A percentile compares a stretch with the other conserved stretches of the same genome.
Conservation (phyloP, 2,113 vertebrate genomes). For the Calypte anna region DNA sequence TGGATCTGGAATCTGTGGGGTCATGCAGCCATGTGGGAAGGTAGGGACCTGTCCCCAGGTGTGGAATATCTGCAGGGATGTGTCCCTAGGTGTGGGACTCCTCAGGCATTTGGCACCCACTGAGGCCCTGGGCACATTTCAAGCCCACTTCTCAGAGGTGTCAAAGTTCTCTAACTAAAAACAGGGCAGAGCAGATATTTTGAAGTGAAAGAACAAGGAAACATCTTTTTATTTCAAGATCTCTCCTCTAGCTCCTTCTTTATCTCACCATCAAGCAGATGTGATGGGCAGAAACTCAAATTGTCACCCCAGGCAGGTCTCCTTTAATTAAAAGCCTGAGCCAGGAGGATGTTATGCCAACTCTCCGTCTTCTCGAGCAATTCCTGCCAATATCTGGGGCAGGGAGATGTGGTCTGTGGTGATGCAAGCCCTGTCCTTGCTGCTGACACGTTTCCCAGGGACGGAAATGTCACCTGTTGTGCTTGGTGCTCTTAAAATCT, state of each 20-base stretch:
- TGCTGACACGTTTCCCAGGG: background rate
- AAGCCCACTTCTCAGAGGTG: background rate
- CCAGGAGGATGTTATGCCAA: background rate
- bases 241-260: background rate
- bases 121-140: background rate
- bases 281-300: background rate
- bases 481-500: background rate
- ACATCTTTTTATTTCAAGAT: background rate
- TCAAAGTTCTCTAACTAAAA: background rate
- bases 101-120: background rate
- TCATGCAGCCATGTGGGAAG: background rate
- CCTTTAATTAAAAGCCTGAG: background rate
- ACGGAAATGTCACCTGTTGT: background rate
- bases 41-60: background rate
- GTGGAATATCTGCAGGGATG: background rate
- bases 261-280: background rate
- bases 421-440: background rate
- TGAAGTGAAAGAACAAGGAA: background rate
- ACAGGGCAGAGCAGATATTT: background rate
- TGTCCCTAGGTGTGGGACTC: background rate
- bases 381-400: rapidly evolving
- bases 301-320: background rate
- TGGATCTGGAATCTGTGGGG: background rate
- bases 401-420: background rate
- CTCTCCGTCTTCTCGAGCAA: background rate